Evolutionary conservation across 2,113 vertebrate species (phyloP).

Genomic region (Erythrolamprus reginae): DNA sequence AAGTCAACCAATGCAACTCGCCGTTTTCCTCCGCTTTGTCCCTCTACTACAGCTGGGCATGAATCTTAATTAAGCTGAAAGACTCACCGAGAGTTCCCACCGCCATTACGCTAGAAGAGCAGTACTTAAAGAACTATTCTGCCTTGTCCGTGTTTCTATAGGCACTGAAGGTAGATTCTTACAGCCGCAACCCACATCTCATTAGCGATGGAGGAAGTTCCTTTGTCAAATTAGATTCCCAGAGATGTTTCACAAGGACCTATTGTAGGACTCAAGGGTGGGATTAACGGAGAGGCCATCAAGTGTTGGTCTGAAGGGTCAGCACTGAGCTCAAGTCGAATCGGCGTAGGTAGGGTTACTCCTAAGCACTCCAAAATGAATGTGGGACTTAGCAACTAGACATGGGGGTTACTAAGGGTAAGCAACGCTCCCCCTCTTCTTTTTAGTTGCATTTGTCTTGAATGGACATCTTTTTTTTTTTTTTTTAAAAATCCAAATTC

Average conservation of each 20-base stretch:
- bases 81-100: not conserved
- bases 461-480: not conserved
- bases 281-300: not conserved
- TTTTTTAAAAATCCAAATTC: too few species aligned
- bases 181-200: not conserved
- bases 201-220: not conserved
- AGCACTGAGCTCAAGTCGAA: not conserved
- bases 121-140: not conserved
- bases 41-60: not conserved
- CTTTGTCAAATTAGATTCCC: not conserved
- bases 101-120: not conserved
- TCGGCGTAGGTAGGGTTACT: not conserved
- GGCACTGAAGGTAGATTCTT: rapidly evolving
- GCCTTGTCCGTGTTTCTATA: not conserved
- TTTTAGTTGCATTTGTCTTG: not conserved
- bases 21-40: not conserved
- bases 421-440: not conserved
- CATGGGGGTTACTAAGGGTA: not conserved
- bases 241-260: not conserved
- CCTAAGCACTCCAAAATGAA: not conserved
- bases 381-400: not conserved
- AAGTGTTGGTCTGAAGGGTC: not conserved
- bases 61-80: not conserved
- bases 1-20: not conserved
- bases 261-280: not conserved